Evolutionary conservation across 2,113 vertebrate genomes (phyloP).

Genomic region (Eonycteris spelaea): DNA sequence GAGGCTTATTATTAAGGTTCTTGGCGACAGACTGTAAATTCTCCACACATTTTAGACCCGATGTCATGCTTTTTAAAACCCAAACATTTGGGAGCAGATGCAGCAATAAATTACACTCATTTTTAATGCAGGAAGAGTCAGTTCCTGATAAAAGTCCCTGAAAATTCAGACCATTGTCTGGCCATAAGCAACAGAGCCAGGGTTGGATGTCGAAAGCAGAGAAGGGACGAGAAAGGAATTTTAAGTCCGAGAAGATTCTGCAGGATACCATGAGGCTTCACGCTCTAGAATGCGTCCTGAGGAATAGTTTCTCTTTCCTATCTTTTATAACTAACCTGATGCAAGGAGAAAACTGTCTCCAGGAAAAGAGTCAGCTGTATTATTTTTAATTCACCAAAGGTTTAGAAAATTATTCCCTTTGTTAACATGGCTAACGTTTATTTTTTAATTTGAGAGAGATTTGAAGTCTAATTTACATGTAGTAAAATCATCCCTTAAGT

Average conservation of each 20-base stretch:
- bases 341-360: not conserved
- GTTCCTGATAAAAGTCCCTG: constrained; percentile 21
- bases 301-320: not conserved
- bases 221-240: not conserved
- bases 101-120: constrained; percentile 25
- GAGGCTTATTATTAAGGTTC: not conserved
- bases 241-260: not conserved
- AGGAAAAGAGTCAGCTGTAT: not conserved
- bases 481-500: not conserved
- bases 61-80: constrained; percentile 39
- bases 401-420: constrained; percentile 26
- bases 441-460: not conserved
- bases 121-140: constrained; percentile 43
- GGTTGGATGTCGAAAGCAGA: not conserved
- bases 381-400: not conserved
- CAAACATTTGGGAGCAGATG: constrained; percentile 39
- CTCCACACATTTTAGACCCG: not conserved
- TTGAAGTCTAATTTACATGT: not conserved
- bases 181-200: not conserved
- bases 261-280: not conserved
- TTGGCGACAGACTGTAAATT: constrained; percentile 27
- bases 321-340: not conserved
- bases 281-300: not conserved
- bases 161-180: constrained; percentile 34
- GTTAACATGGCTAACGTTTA: not conserved